A percentile compares a stretch with the other conserved stretches of the same genome.
These are phyloP conservation scores for Agrotis exclamationis DNA, from an alignment of 2,888 invertebrate species.

Conservation along the genomic window DNA sequence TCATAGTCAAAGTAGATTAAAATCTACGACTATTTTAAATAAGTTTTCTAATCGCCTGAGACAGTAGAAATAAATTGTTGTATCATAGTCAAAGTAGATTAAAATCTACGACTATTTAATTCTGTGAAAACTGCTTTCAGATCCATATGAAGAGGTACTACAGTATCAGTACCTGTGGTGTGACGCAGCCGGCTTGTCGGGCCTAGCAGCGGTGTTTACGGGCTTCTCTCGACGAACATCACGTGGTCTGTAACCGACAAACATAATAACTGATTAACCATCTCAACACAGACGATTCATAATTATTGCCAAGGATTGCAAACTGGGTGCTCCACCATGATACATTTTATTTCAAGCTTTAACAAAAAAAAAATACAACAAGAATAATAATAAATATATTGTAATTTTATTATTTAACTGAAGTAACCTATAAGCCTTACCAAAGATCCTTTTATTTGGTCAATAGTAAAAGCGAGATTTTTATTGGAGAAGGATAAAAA, in stretches of 20 bases:
- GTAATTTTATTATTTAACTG: constrained; percentile 44
- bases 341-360: constrained; percentile 54
- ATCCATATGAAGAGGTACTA: background rate
- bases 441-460: constrained; percentile 59
- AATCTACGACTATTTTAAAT: no score
- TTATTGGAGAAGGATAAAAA: background rate
- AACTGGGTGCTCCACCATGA: constrained; percentile 52
- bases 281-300: constrained; percentile 35
- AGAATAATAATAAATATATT: constrained; percentile 49
- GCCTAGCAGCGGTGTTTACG: constrained; percentile 61
- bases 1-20: no score
- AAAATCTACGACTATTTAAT: background rate
- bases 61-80: no score
- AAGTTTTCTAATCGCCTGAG: no score
- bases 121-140: background rate
- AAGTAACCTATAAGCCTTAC: constrained; percentile 38
- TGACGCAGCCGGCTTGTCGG: constrained; percentile 71
- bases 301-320: constrained; percentile 38
- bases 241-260: constrained; percentile 80
- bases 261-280: constrained; percentile 38
- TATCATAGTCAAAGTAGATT: no score
- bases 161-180: constrained; percentile 57
- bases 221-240: constrained; percentile 81
- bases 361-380: constrained; percentile 56
- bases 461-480: constrained; percentile 17